These are phyloP conservation scores for Salvelinus alpinus DNA, from an alignment of 2,113 vertebrate species.

Conservation along the genomic window DNA sequence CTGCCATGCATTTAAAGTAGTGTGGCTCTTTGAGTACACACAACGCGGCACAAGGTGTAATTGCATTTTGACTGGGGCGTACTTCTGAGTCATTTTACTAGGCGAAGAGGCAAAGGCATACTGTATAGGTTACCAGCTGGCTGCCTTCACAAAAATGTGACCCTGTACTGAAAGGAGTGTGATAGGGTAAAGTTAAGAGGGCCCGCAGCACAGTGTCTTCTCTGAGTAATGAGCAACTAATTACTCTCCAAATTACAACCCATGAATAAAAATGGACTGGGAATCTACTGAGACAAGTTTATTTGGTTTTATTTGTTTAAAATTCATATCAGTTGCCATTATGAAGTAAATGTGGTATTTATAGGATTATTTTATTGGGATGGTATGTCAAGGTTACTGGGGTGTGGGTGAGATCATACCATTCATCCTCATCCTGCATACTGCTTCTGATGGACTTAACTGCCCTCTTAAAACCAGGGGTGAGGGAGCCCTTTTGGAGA, in stretches of 20 bases:
- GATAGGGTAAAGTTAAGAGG: conserved; percentile 28
- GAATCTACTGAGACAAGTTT: not conserved
- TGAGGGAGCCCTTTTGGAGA: no score
- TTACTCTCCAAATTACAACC: conserved; percentile 14
- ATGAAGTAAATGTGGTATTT: no score
- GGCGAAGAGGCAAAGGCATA: conserved; percentile 37
- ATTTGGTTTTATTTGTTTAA: not conserved
- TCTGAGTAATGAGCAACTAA: conserved; percentile 5
- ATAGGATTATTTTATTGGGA: no score
- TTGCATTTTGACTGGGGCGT: conserved; percentile 32
- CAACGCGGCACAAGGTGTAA: conserved; percentile 19
- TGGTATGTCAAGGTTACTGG: no score
- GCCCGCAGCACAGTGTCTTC: conserved; percentile 12
- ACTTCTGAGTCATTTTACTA: conserved; percentile 34
- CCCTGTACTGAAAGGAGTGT: conserved; percentile 29
- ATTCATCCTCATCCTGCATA: no score
- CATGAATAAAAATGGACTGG: conserved; percentile 6
- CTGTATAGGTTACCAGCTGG: conserved; percentile 44
- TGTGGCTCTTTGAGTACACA: conserved; percentile 23
- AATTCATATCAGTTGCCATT: no score
- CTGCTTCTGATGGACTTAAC: no score
- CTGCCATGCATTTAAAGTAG: conserved; percentile 37
- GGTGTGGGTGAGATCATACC: no score
- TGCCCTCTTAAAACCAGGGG: no score
- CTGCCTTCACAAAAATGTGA: conserved; percentile 34